phyloP scores from a whole-genome alignment of 2,797 vertebrate species.

The Melanotaenia maccullochi region DNA sequence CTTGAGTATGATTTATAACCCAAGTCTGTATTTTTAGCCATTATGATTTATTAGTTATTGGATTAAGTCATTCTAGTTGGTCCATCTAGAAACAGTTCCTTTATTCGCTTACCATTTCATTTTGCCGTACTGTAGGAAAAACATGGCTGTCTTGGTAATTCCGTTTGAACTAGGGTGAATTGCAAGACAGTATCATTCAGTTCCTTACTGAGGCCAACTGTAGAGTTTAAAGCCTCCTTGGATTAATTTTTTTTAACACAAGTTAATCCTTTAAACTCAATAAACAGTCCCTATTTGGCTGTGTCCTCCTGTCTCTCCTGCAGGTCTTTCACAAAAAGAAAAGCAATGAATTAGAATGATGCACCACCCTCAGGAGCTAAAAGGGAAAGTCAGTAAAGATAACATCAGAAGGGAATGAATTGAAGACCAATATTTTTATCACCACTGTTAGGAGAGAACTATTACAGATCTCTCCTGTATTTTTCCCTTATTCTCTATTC shows the following conservation, averaged over 20 bases:
- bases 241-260: conserved; percentile 64
- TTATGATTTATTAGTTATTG: not conserved
- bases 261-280: conserved; percentile 68
- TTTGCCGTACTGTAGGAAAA: not conserved
- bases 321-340: conserved; percentile 60
- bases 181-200: conserved; percentile 29
- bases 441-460: conserved; percentile 67
- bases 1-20: no score
- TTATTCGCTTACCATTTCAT: not conserved
- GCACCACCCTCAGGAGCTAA: conserved; percentile 55
- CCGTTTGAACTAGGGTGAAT: conserved; percentile 17
- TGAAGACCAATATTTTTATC: conserved; percentile 63
- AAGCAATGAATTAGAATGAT: conserved; percentile 71
- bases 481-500: conserved; percentile 54
- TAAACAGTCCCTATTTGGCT: conserved; percentile 61
- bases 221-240: conserved; percentile 54
- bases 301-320: conserved; percentile 34
- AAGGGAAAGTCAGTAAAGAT: conserved; percentile 42
- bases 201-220: conserved; percentile 44
- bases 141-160: conserved; percentile 2
- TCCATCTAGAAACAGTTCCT: not conserved
- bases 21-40: not conserved
- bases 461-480: conserved; percentile 39
- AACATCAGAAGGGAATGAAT: conserved; percentile 54
- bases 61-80: not conserved